Evolutionary conservation across 2,888 invertebrate species (phyloP).

Genomic region (Limenitis camilla): DNA sequence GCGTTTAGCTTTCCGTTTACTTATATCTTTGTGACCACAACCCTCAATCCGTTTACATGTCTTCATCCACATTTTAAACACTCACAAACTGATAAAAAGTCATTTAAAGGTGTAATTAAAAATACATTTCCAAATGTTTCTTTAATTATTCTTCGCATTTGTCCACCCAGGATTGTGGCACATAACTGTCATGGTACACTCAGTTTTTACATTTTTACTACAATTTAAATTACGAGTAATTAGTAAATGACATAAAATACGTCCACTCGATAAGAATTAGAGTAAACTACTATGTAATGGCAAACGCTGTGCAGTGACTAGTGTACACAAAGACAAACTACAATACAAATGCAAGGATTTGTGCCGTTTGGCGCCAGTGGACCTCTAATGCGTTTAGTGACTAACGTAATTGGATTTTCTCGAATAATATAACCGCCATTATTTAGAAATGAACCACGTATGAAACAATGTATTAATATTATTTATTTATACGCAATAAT

Average conservation of each 20-base stretch:
- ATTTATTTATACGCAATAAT: too few species aligned
- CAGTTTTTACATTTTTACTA: not conserved
- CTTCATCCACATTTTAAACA: slow-evolving; percentile 41
- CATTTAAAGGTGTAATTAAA: slow-evolving; percentile 6
- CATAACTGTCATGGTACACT: too few species aligned
- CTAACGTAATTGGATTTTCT: slow-evolving; percentile 15
- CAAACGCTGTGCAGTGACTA: slow-evolving; percentile 7
- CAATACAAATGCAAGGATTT: slow-evolving; percentile 22
- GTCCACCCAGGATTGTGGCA: not conserved
- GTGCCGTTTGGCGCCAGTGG: slow-evolving; percentile 24
- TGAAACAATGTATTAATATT: not conserved
- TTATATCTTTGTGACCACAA: slow-evolving; percentile 32
- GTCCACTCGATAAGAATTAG: slow-evolving; percentile 18
- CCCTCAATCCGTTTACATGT: slow-evolving; percentile 35
- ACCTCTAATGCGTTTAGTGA: slow-evolving; percentile 20
- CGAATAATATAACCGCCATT: slow-evolving; percentile 3
- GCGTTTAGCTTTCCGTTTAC: slow-evolving; percentile 29
- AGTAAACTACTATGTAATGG: slow-evolving; percentile 20
- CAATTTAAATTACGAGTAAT: not conserved
- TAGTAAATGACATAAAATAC: slow-evolving; percentile 13
- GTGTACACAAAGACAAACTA: not conserved
- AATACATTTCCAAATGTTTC: slow-evolving; percentile 6
- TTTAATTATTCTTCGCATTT: slow-evolving; percentile 5
- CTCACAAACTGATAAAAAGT: slow-evolving; percentile 2
- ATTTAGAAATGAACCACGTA: slow-evolving; percentile 3